phyloP scores from a whole-genome alignment of 2,888 invertebrate genomes.

The Synergus laeviventris region DNA sequence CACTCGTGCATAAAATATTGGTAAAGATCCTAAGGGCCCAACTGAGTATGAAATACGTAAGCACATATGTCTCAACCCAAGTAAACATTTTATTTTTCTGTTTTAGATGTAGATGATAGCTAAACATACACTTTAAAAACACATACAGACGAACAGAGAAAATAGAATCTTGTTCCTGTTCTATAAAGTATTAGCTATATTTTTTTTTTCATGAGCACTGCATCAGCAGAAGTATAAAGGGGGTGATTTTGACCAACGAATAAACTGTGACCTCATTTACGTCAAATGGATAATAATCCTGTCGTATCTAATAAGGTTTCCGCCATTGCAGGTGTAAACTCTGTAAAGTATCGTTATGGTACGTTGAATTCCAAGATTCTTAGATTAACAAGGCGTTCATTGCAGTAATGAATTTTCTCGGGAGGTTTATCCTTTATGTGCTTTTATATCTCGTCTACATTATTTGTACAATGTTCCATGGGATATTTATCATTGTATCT shows the following conservation, averaged over 20 bases:
- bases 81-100: slow-evolving; percentile 14
- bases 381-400: slow-evolving; percentile 32
- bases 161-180: background rate
- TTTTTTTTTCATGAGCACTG: background rate
- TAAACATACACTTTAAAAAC: background rate
- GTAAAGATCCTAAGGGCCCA: slow-evolving; percentile 16
- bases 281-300: slow-evolving; percentile 55
- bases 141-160: background rate
- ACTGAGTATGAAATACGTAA: slow-evolving; percentile 1
- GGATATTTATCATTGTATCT: background rate
- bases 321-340: slow-evolving; percentile 50
- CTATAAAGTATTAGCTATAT: background rate
- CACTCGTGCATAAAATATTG: slow-evolving; percentile 37
- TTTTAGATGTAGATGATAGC: background rate
- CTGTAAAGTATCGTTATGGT: slow-evolving; percentile 50
- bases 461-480: background rate
- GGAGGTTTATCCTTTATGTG: slow-evolving; percentile 18
- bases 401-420: slow-evolving; percentile 24
- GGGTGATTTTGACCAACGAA: background rate
- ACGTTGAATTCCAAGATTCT: slow-evolving; percentile 16
- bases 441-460: background rate
- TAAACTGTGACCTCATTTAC: slow-evolving; percentile 44
- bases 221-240: background rate
- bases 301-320: slow-evolving; percentile 57
- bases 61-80: background rate